Percentiles rank a stretch among this genome's conserved stretches.
Conservation (phyloP, 2,113 vertebrate genomes). For the Amphilophus citrinellus region DNA sequence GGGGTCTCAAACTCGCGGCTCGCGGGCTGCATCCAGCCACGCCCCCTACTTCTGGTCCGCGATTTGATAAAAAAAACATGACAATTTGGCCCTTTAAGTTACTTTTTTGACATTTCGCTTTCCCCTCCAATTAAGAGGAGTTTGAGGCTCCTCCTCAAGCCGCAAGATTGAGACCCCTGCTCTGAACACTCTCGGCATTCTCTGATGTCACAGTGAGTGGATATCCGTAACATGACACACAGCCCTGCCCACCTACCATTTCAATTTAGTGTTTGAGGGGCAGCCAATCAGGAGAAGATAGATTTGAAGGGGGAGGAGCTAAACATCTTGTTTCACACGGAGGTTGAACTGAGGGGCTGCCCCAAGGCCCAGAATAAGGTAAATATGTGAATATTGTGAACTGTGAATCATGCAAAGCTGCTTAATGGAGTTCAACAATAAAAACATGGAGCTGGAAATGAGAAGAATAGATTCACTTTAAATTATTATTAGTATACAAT, state of each 20-base stretch:
- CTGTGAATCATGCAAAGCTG: neutral
- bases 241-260: neutral
- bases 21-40: too few species aligned
- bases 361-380: rapidly evolving
- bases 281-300: rapidly evolving
- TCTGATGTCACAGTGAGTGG: neutral
- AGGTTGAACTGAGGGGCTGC: neutral
- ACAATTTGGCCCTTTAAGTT: too few species aligned
- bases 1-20: too few species aligned
- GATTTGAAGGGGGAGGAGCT: neutral
- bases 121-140: too few species aligned
- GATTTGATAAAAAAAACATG: too few species aligned
- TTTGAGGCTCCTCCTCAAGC: too few species aligned
- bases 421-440: neutral
- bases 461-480: too few species aligned
- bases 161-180: too few species aligned
- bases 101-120: too few species aligned
- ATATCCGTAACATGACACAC: rapidly evolving
- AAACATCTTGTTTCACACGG: neutral
- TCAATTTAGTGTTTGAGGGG: neutral
- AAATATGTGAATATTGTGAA: neutral
- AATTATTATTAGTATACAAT: too few species aligned
- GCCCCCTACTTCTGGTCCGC: too few species aligned
- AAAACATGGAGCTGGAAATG: neutral
- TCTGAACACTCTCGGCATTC: neutral